A percentile compares a stretch with the other conserved stretches of the same genome.
Conservation (phyloP, 2,113 vertebrate genomes). For the Chauna torquata region DNA sequence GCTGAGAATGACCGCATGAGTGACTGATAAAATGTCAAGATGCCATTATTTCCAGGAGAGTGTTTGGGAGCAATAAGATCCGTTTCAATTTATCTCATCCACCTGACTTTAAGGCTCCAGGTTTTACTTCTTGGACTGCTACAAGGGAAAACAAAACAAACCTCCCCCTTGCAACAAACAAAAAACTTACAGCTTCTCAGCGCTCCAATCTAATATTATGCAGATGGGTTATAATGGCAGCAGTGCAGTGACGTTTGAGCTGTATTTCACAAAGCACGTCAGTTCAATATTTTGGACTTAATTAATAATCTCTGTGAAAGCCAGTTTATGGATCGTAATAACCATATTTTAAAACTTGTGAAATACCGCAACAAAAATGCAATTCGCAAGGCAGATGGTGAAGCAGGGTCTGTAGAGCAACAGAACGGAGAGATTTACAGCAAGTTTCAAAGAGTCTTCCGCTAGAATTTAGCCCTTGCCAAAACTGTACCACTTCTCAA, state of each 20-base stretch:
- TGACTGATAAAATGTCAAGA: conserved; percentile 89
- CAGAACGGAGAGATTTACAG: conserved; percentile 75
- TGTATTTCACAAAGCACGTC: conserved; percentile 65
- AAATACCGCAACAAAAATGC: conserved; percentile 74
- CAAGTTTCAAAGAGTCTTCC: conserved; percentile 65
- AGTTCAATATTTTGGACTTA: conserved; percentile 77
- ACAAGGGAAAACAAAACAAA: conserved; percentile 29
- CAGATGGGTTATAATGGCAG: conserved; percentile 52
- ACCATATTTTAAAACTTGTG: conserved; percentile 77
- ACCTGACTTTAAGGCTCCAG: conserved; percentile 75
- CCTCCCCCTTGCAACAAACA: not conserved
- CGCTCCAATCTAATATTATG: conserved; percentile 26
- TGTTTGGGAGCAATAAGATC: conserved; percentile 82
- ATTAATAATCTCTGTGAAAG: conserved; percentile 80
- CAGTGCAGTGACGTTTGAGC: not conserved
- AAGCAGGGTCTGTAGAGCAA: conserved; percentile 64
- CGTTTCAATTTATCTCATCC: conserved; percentile 82
- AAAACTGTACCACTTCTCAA: conserved; percentile 53
- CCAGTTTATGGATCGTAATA: conserved; percentile 74
- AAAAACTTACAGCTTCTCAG: conserved; percentile 22
- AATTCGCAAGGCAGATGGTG: conserved; percentile 74
- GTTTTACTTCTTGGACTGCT: conserved; percentile 71
- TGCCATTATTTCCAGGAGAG: conserved; percentile 84
- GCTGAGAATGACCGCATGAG: conserved; percentile 81
- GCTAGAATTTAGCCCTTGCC: conserved; percentile 62